Conservation (phyloP, 2,113 vertebrate genomes). For the Saccopteryx bilineata region DNA sequence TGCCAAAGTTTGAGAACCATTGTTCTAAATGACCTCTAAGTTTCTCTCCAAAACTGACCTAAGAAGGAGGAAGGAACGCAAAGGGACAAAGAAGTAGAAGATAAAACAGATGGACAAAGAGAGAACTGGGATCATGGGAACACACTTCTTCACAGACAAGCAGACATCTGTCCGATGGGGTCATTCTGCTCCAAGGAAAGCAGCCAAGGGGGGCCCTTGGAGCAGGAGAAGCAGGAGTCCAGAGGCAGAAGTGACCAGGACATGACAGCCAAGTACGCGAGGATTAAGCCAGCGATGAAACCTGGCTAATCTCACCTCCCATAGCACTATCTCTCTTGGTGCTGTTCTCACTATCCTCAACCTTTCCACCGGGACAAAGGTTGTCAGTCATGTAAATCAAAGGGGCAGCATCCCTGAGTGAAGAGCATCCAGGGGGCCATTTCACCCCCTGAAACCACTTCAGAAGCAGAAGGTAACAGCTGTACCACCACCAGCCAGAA, state of each 20-base stretch:
- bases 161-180: not conserved
- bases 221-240: not conserved
- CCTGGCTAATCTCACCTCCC: not conserved
- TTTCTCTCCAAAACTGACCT: not conserved
- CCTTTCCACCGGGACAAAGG: not conserved
- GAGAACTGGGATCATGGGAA: not conserved
- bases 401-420: not conserved
- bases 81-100: not conserved
- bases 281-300: not conserved
- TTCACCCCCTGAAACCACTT: not conserved
- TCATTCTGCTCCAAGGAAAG: not conserved
- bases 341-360: not conserved
- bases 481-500: not conserved
- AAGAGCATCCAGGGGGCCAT: not conserved
- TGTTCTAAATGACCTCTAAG: not conserved
- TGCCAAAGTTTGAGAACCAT: not conserved
- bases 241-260: not conserved
- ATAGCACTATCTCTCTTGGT: not conserved
- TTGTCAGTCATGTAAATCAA: rapidly evolving
- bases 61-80: not conserved
- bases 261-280: not conserved
- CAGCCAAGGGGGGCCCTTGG: not conserved
- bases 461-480: not conserved
- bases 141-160: not conserved
- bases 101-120: not conserved